Evolutionary conservation across 2,113 vertebrate genomes (phyloP).

Genomic region (Hypocryptadius cinnamomeus): DNA sequence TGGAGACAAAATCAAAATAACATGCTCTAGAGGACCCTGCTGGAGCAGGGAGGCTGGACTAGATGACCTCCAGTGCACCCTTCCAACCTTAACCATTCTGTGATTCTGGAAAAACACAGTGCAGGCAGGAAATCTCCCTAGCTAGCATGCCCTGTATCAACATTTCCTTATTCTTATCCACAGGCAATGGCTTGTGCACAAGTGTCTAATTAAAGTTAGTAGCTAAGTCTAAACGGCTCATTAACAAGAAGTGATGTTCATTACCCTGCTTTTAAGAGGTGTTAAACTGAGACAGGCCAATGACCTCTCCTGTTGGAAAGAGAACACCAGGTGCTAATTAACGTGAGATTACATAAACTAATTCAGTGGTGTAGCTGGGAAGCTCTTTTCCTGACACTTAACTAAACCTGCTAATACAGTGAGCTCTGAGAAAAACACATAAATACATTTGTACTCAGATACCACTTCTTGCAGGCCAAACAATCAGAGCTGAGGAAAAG

Average conservation of each 20-base stretch:
- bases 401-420: background rate
- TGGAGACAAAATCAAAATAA: background rate
- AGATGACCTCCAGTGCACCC: background rate
- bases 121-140: background rate
- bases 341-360: background rate
- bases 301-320: background rate
- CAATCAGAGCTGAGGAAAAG: background rate
- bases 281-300: background rate
- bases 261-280: background rate
- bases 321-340: constrained; percentile 9
- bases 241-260: background rate
- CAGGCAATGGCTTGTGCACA: background rate
- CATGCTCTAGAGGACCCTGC: background rate
- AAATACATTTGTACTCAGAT: background rate
- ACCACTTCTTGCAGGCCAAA: background rate
- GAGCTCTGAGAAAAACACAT: background rate
- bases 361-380: background rate
- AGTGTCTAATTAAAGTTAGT: background rate
- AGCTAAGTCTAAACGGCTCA: background rate
- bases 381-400: background rate
- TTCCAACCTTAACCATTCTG: background rate
- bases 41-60: background rate
- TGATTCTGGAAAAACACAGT: background rate
- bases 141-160: background rate
- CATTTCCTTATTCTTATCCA: background rate